These are phyloP conservation scores for Apotomis betuletana DNA, from an alignment of 2,888 invertebrate genomes.

Conservation along the genomic window DNA sequence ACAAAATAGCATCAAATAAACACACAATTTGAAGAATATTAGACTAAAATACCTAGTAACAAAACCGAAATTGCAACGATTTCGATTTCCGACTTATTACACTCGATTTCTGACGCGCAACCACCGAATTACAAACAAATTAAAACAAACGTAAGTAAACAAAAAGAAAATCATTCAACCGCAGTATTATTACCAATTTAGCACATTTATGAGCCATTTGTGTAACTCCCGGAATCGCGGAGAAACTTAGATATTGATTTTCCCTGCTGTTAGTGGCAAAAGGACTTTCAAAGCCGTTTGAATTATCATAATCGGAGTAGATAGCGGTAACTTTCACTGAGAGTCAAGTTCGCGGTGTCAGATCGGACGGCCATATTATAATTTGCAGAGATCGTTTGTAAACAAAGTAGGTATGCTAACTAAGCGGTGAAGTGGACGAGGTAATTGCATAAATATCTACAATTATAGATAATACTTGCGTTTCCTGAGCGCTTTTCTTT, in stretches of 20 bases:
- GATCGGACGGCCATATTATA: constrained; percentile 16
- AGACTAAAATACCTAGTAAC: not conserved
- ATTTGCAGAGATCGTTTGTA: constrained; percentile 35
- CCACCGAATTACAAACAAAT: constrained; percentile 24
- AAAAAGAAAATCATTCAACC: constrained; percentile 10
- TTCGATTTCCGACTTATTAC: not conserved
- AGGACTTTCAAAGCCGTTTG: constrained; percentile 37
- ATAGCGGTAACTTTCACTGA: constrained; percentile 38
- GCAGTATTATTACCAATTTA: constrained; percentile 12
- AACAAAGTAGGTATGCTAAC: constrained; percentile 27
- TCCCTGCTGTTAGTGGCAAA: constrained; percentile 37
- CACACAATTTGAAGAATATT: not conserved
- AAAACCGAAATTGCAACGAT: not conserved
- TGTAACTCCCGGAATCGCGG: constrained; percentile 15
- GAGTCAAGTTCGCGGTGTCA: constrained; percentile 45
- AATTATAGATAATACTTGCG: constrained; percentile 16
- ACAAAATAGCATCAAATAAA: constrained; percentile 2
- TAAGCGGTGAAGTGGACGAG: constrained; percentile 23
- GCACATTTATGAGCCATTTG: constrained; percentile 23
- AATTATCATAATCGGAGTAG: constrained; percentile 39
- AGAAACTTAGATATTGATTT: constrained; percentile 33
- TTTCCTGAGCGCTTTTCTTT: constrained; percentile 3
- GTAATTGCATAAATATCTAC: constrained; percentile 17
- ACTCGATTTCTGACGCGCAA: not conserved
- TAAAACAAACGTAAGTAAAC: constrained; percentile 13